Percentiles rank a stretch among this genome's conserved stretches.
Evolutionary conservation across 2,888 invertebrate genomes (phyloP).

Genomic region (Aphrophora alni): DNA sequence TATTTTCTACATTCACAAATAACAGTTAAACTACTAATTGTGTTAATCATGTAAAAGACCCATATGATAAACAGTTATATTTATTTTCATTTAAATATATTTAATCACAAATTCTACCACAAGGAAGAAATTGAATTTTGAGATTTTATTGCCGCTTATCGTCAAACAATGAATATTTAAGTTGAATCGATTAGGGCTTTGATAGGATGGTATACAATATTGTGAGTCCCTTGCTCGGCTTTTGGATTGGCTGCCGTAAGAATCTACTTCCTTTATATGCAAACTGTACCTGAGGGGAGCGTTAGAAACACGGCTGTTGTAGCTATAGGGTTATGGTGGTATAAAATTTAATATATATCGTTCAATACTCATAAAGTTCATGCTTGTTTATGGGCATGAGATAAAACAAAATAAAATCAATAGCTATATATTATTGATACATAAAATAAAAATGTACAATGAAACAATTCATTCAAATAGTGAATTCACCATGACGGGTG

Average conservation of each 20-base stretch:
- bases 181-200: background rate
- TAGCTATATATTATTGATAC: too few species aligned
- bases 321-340: background rate
- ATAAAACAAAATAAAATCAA: background rate
- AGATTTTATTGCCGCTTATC: background rate
- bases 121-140: too few species aligned
- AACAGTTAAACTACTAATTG: too few species aligned
- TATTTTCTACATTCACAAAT: too few species aligned
- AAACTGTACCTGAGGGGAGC: background rate
- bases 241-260: background rate
- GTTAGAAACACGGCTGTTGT: background rate
- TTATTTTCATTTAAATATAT: too few species aligned
- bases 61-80: too few species aligned
- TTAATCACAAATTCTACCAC: too few species aligned
- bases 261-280: background rate
- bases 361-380: background rate
- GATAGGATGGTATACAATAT: background rate
- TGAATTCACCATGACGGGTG: too few species aligned
- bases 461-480: too few species aligned
- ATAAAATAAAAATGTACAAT: too few species aligned
- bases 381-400: background rate
- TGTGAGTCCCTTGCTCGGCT: background rate
- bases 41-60: too few species aligned
- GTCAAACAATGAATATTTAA: background rate
- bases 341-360: background rate